These are phyloP conservation scores for Rhinopithecus roxellana DNA, from an alignment of 2,113 vertebrate species.

Conservation along the genomic window DNA sequence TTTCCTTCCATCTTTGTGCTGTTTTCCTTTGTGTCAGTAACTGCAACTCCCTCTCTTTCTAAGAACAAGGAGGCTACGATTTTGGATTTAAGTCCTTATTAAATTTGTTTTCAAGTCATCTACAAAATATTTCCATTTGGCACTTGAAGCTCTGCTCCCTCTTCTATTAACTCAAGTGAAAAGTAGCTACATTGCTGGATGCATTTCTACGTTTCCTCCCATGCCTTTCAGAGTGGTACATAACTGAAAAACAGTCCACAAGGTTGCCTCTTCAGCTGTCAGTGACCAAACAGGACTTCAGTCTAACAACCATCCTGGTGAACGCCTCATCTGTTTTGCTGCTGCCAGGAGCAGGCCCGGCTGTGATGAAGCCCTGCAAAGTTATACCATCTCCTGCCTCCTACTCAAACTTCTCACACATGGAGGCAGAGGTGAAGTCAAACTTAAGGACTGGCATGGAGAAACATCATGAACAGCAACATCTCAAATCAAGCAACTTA, in stretches of 20 bases:
- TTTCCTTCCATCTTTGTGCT: not conserved
- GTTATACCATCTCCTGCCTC: not conserved
- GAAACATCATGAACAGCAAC: not conserved
- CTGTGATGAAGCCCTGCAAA: not conserved
- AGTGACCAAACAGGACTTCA: not conserved
- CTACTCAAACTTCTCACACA: not conserved
- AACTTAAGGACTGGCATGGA: not conserved
- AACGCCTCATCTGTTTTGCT: not conserved
- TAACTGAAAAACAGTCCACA: not conserved
- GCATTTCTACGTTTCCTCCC: not conserved
- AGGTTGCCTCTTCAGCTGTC: not conserved
- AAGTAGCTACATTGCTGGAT: not conserved
- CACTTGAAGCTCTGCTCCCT: not conserved
- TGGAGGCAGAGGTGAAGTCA: not conserved
- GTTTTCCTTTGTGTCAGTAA: not conserved
- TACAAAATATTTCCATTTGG: not conserved
- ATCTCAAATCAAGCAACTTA: not conserved
- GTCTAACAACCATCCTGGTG: not conserved
- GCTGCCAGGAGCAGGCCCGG: not conserved
- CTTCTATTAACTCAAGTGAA: not conserved
- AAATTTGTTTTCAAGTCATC: not conserved
- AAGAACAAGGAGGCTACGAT: not conserved
- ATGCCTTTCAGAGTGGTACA: not conserved
- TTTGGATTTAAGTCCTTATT: not conserved
- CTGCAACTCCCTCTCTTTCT: not conserved